Percentiles rank a stretch among this genome's conserved stretches.
phyloP scores from a whole-genome alignment of 2,888 invertebrate species.

The Torymus tubicola region DNA sequence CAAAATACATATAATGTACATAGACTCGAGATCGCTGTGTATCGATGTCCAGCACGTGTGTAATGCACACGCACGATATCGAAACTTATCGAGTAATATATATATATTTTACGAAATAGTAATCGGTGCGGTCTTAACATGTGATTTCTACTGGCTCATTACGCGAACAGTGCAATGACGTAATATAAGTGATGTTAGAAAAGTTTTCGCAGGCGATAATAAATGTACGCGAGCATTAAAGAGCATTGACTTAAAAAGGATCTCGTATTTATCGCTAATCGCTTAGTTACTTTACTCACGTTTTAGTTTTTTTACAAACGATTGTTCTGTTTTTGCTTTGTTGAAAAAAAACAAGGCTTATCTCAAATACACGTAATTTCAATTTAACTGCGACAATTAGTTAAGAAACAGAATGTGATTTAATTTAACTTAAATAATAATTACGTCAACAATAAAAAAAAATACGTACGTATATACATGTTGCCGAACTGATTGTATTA shows the following conservation, averaged over 20 bases:
- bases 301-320: no score
- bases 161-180: conserved; percentile 10
- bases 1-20: conserved; percentile 40
- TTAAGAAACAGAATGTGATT: no score
- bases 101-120: conserved; percentile 27
- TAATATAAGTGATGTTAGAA: not conserved
- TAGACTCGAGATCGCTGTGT: conserved; percentile 34
- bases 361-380: no score
- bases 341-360: no score
- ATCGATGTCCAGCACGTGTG: conserved; percentile 20
- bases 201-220: not conserved
- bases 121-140: conserved; percentile 34
- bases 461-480: not conserved
- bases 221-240: no score
- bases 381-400: no score
- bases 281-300: no score
- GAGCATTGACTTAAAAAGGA: no score
- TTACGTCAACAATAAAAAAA: conserved; percentile 2
- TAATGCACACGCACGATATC: conserved; percentile 1
- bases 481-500: not conserved
- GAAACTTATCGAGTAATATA: conserved; percentile 23
- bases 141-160: conserved; percentile 10
- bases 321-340: no score
- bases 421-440: not conserved
- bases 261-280: no score